Percentiles rank a stretch among this genome's conserved stretches.
These are phyloP conservation scores for Thunnus thynnus DNA, from an alignment of 2,113 vertebrate species.

Conservation along the genomic window DNA sequence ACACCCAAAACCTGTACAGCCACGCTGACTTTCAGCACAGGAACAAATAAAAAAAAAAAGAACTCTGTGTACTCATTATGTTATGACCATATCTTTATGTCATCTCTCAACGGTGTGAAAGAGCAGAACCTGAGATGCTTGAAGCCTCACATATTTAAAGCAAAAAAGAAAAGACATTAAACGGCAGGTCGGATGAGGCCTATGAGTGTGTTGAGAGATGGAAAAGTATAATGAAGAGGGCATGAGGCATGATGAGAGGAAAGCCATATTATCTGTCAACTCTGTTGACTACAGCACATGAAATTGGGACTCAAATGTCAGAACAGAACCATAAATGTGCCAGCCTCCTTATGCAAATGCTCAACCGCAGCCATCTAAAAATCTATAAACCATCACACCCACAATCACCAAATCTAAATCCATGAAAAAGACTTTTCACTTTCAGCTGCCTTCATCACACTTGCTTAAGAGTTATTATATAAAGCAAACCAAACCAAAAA, in stretches of 20 bases:
- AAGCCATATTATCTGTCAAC: slow-evolving; percentile 7
- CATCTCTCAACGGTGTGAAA: background rate
- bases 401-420: background rate
- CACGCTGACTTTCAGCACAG: background rate
- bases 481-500: background rate
- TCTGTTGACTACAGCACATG: background rate
- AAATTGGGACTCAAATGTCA: background rate
- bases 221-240: background rate
- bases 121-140: background rate
- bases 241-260: background rate
- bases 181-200: background rate
- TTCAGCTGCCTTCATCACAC: background rate
- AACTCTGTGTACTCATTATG: slow-evolving; percentile 7
- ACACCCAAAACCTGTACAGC: slow-evolving; percentile 33
- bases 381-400: background rate
- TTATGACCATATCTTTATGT: slow-evolving; percentile 8
- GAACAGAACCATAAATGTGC: background rate
- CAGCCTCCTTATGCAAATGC: background rate
- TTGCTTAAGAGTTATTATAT: background rate
- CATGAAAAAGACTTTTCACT: background rate
- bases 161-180: background rate
- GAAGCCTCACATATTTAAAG: background rate
- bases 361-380: background rate
- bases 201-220: slow-evolving; percentile 21
- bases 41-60: background rate